These are phyloP conservation scores for Pseudois nayaur DNA, from an alignment of 2,113 vertebrate genomes.

Conservation along the genomic window DNA sequence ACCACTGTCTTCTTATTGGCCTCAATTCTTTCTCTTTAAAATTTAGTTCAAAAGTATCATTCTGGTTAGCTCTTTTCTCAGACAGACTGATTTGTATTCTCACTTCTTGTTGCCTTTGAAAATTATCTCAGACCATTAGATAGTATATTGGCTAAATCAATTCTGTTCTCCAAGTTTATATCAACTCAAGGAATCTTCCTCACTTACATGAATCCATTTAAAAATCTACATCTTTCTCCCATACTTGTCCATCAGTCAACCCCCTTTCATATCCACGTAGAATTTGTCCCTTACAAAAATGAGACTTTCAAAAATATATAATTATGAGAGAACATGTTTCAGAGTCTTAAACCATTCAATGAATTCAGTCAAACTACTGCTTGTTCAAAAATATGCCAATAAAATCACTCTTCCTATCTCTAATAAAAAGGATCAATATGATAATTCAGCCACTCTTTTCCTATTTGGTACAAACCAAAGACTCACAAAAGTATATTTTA, in stretches of 20 bases:
- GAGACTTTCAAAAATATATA: not conserved
- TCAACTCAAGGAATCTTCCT: not conserved
- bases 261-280: not conserved
- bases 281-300: slow-evolving; percentile 5
- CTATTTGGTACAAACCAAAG: not conserved
- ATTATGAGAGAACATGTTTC: not conserved
- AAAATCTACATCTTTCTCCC: not conserved
- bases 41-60: not conserved
- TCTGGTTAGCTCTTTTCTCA: not conserved
- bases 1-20: not conserved
- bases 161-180: not conserved
- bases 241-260: not conserved
- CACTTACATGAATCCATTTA: not conserved
- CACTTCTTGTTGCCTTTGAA: not conserved
- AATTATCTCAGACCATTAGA: not conserved
- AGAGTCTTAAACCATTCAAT: not conserved
- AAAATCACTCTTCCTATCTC: not conserved
- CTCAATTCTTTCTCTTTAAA: not conserved
- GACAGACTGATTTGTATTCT: not conserved
- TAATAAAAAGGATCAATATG: not conserved
- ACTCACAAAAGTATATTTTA: slow-evolving; percentile 21
- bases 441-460: not conserved
- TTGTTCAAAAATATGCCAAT: not conserved
- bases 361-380: not conserved
- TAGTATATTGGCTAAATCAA: not conserved